Percentiles rank a stretch among this genome's conserved stretches.
Conservation (phyloP, 2,113 vertebrate species). For the Anoplopoma fimbria region DNA sequence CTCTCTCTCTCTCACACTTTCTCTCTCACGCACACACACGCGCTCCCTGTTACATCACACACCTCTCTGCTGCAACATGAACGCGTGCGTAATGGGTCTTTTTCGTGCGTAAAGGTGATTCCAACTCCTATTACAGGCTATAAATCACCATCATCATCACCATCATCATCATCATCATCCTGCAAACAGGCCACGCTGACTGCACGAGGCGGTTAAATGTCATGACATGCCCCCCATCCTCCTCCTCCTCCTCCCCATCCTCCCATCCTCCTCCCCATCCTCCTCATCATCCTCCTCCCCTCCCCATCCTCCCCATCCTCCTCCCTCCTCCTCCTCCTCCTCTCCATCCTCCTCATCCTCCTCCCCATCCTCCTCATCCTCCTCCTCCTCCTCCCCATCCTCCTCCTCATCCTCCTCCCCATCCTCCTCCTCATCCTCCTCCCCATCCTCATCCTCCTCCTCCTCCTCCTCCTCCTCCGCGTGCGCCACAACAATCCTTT, state of each 20-base stretch:
- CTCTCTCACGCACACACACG: not conserved
- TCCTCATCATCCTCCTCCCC: not conserved
- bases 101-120: conserved; percentile 47
- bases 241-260: not conserved
- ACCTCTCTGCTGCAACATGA: not conserved
- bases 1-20: conserved; percentile 36
- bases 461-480: not conserved
- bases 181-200: conserved; percentile 28
- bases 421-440: too few relatives aligned
- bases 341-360: too few relatives aligned
- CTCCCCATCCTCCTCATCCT: not conserved
- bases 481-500: conserved; percentile 66
- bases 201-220: conserved; percentile 75
- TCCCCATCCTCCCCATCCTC: too few relatives aligned
- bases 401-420: not conserved
- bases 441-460: not conserved
- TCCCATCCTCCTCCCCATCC: not conserved
- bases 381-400: not conserved
- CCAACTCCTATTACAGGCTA: not conserved
- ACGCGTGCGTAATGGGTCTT: not conserved
- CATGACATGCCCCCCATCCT: conserved; percentile 49
- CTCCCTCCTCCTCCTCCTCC: not conserved
- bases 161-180: conserved; percentile 50
- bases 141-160: conserved; percentile 29
- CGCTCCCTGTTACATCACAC: not conserved